These are phyloP conservation scores for Scaptomyza graminum DNA, from an alignment of 1,140 invertebrate species.

Conservation along the genomic window DNA sequence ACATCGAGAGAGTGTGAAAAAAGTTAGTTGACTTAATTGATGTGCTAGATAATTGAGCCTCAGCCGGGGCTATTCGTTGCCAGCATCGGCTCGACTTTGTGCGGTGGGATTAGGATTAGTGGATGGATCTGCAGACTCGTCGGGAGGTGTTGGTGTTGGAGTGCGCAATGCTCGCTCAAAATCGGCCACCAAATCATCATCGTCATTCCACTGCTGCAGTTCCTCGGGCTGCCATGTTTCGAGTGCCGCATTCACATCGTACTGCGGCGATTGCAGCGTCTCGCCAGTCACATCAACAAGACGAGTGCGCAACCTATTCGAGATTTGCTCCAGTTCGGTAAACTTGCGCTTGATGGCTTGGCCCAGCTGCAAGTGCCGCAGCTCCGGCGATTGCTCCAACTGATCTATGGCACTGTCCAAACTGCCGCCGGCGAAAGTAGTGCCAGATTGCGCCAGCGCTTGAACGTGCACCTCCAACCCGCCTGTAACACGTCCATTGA, in stretches of 20 bases:
- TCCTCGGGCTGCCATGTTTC: conserved; percentile 63
- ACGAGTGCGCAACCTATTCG: conserved; percentile 85
- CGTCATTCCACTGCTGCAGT: conserved; percentile 84
- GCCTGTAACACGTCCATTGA: conserved; percentile 86
- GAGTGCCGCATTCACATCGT: conserved; percentile 53
- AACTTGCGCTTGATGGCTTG: conserved; percentile 86
- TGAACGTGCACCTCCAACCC: conserved; percentile 85
- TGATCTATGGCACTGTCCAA: conserved; percentile 68
- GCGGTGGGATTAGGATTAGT: conserved; percentile 49
- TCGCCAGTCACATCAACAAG: conserved; percentile 86
- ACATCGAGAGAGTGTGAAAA: conserved; percentile 57
- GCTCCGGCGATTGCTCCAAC: conserved; percentile 64
- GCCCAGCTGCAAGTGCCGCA: conserved; percentile 76
- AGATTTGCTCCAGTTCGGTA: conserved; percentile 87
- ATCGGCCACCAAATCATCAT: conserved; percentile 85
- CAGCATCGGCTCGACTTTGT: conserved; percentile 48
- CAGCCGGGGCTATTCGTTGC: conserved; percentile 64
- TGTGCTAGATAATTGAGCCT: conserved; percentile 38
- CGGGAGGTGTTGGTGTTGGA: conserved; percentile 64
- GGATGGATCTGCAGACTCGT: conserved; percentile 1
- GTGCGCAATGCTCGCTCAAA: conserved; percentile 75
- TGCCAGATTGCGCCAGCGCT: conserved; percentile 22
- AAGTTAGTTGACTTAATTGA: conserved; percentile 41
- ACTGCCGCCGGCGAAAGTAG: background rate
- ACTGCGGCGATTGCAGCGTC: conserved; percentile 79